phyloP scores from a whole-genome alignment of 2,113 vertebrate species.

The Lathamus discolor region DNA sequence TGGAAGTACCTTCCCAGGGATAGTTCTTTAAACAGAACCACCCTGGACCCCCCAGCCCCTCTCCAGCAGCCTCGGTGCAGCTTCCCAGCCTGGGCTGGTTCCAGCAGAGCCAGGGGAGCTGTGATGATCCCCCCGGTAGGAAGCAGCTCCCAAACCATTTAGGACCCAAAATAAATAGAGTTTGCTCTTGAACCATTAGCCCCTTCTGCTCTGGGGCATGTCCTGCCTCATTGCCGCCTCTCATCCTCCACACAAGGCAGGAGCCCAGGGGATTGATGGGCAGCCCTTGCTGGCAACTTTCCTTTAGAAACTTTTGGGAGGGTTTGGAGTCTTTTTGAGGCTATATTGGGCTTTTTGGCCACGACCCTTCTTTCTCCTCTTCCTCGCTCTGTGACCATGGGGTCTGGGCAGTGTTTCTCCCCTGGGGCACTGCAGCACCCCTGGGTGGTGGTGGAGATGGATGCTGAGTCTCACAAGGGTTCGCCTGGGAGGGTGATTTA shows the following conservation, averaged over 20 bases:
- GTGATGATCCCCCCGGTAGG: not conserved
- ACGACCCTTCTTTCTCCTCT: not conserved
- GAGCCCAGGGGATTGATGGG: not conserved
- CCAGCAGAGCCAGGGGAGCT: not conserved
- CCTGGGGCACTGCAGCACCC: not conserved
- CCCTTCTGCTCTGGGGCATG: not conserved
- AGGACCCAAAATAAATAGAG: rapidly evolving
- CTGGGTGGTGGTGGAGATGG: not conserved
- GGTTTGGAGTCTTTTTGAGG: not conserved
- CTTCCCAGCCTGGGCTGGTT: not conserved
- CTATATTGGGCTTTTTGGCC: not conserved
- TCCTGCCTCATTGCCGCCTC: not conserved
- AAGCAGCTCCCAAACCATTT: not conserved
- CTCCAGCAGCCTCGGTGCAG: rapidly evolving
- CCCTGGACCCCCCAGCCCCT: not conserved
- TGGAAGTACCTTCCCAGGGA: not conserved
- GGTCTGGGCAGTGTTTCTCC: not conserved
- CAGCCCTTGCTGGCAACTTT: not conserved
- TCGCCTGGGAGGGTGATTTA: not conserved
- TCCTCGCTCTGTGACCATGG: rapidly evolving
- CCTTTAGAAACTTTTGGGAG: not conserved
- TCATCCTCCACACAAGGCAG: not conserved
- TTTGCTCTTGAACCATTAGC: not conserved
- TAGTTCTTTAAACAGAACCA: not conserved
- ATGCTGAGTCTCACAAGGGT: not conserved